Conservation (phyloP, 1,140 invertebrate species). For the Carposina sasakii region DNA sequence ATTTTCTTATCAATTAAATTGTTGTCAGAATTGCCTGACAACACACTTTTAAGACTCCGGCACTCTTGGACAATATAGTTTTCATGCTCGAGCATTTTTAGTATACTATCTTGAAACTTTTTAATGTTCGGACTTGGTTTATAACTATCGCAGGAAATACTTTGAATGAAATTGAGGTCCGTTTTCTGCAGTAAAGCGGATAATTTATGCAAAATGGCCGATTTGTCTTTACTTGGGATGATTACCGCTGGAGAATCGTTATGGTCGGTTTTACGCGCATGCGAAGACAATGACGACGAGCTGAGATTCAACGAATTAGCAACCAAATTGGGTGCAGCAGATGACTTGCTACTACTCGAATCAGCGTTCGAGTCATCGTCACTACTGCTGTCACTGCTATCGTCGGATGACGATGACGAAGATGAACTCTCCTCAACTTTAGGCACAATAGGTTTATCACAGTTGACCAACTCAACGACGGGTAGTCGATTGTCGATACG, state of each 20-base stretch:
- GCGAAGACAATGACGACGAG: conserved; percentile 20
- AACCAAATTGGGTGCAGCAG: neutral
- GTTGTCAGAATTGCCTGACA: too few species aligned
- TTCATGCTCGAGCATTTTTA: conserved; percentile 31
- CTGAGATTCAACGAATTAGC: conserved; percentile 25
- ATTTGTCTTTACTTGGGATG: conserved; percentile 10
- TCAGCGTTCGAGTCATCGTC: neutral
- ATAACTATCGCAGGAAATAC: too few species aligned
- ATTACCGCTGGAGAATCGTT: conserved; percentile 5
- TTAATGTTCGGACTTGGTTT: conserved; percentile 7
- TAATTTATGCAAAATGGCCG: conserved; percentile 23
- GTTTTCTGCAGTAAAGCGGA: too few species aligned
- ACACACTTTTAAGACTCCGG: too few species aligned
- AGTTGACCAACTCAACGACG: conserved; percentile 19
- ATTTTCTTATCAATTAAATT: too few species aligned
- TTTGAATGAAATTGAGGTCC: too few species aligned
- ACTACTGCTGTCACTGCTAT: neutral
- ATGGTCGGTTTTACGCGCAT: neutral
- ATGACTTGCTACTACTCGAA: neutral
- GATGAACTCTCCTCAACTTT: neutral
- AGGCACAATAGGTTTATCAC: too few species aligned
- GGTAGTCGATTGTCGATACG: conserved; percentile 47
- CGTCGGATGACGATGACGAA: conserved; percentile 10
- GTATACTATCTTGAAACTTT: conserved; percentile 25
- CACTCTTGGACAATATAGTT: too few species aligned